These are phyloP conservation scores for Tauraco erythrolophus DNA, from an alignment of 2,113 vertebrate species.

Conservation along the genomic window DNA sequence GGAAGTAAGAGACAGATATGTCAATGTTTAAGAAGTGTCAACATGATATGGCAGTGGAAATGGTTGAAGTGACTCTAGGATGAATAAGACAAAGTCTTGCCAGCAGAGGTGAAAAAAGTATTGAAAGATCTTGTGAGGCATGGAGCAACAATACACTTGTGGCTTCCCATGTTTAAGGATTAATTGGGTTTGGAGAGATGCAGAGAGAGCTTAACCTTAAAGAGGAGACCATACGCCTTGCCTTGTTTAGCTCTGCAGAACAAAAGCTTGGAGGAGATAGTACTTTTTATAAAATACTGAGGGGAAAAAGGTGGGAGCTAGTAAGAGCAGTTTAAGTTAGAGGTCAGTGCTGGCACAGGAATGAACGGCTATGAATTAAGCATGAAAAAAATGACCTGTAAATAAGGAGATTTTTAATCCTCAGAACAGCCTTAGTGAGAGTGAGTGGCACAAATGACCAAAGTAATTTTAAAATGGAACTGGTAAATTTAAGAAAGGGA, in stretches of 20 bases:
- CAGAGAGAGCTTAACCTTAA: not conserved
- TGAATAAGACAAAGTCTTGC: not conserved
- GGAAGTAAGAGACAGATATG: not conserved
- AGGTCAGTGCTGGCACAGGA: not conserved
- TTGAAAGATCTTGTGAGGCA: not conserved
- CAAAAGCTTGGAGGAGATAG: not conserved
- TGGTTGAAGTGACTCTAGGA: not conserved
- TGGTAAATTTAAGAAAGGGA: not conserved
- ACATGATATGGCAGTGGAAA: not conserved
- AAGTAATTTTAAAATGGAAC: not conserved
- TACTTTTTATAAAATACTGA: not conserved
- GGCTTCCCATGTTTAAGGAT: not conserved
- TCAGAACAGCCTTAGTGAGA: not conserved
- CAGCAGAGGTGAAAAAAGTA: not conserved
- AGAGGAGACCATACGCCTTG: not conserved
- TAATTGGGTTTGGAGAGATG: not conserved
- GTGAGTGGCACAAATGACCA: not conserved
- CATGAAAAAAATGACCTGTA: not conserved
- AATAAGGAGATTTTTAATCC: not conserved
- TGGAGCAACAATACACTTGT: not conserved
- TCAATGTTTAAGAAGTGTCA: not conserved
- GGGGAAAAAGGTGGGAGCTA: not conserved
- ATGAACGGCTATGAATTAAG: not conserved
- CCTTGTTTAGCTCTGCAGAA: not conserved
- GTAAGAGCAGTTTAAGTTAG: not conserved